Evolutionary conservation across 2,797 vertebrate species (phyloP).

Genomic region (Forpus xanthops): DNA sequence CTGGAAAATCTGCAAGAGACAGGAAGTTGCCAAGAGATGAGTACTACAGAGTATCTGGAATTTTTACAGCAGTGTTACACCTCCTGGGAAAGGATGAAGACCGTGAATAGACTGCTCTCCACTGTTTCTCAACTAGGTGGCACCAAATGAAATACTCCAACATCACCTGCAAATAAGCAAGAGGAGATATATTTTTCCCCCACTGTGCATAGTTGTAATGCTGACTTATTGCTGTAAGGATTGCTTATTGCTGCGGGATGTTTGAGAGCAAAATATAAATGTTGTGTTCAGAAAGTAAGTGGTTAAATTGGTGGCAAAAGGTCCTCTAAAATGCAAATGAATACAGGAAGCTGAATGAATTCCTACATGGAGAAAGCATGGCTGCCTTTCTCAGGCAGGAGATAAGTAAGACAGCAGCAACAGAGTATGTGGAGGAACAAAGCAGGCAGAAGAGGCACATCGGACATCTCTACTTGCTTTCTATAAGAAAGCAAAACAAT

Average conservation of each 20-base stretch:
- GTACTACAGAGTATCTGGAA: background rate
- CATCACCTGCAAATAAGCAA: background rate
- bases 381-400: background rate
- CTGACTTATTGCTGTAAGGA: background rate
- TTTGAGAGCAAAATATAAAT: background rate
- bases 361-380: background rate
- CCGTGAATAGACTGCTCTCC: background rate
- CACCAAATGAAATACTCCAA: background rate
- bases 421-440: background rate
- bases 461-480: background rate
- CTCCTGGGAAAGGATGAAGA: background rate
- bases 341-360: background rate
- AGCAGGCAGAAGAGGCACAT: background rate
- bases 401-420: background rate
- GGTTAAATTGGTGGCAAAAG: background rate
- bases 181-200: background rate
- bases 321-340: background rate
- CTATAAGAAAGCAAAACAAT: background rate
- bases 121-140: constrained; percentile 27
- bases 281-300: background rate
- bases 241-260: background rate
- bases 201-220: background rate
- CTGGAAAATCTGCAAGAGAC: background rate
- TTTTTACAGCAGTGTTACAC: background rate
- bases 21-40: background rate